Percentiles rank a stretch among this genome's conserved stretches.
These are phyloP conservation scores for Orientallactaga sibirica DNA, from an alignment of 2,797 vertebrate species.

Conservation along the genomic window DNA sequence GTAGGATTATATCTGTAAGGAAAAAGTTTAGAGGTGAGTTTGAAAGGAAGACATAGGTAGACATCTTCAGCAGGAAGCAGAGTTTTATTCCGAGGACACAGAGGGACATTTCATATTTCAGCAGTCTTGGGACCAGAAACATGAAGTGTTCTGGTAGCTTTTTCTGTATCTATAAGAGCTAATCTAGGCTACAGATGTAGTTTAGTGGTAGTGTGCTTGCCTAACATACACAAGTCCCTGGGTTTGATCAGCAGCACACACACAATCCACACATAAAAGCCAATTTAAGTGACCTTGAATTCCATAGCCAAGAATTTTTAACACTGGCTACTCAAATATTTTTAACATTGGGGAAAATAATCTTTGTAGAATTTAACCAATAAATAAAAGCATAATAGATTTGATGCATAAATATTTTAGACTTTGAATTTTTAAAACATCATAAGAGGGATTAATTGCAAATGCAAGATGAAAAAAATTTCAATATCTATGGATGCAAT, in stretches of 20 bases:
- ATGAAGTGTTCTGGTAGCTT: too few species aligned
- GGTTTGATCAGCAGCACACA: too few species aligned
- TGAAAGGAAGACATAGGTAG: too few species aligned
- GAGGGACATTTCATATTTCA: too few species aligned
- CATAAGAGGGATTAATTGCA: conserved; percentile 8
- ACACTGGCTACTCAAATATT: background rate
- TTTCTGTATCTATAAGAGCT: too few species aligned
- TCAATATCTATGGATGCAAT: background rate
- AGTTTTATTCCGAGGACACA: too few species aligned
- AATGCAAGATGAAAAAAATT: conserved; percentile 19
- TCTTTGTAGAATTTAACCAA: background rate
- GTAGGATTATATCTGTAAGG: background rate
- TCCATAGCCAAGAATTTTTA: background rate
- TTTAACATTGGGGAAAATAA: conserved; percentile 31
- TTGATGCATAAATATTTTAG: conserved; percentile 29
- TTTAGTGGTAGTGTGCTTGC: too few species aligned
- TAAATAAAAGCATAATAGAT: background rate
- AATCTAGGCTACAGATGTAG: too few species aligned
- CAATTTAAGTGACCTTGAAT: background rate
- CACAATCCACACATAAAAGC: background rate
- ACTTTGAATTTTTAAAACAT: conserved; percentile 50
- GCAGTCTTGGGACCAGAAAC: too few species aligned
- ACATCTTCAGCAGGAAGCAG: too few species aligned
- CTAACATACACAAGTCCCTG: too few species aligned
- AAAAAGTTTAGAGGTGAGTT: too few species aligned